Evolutionary conservation across 2,797 vertebrate genomes (phyloP).

Genomic region (Mormyrops attenuatus): DNA sequence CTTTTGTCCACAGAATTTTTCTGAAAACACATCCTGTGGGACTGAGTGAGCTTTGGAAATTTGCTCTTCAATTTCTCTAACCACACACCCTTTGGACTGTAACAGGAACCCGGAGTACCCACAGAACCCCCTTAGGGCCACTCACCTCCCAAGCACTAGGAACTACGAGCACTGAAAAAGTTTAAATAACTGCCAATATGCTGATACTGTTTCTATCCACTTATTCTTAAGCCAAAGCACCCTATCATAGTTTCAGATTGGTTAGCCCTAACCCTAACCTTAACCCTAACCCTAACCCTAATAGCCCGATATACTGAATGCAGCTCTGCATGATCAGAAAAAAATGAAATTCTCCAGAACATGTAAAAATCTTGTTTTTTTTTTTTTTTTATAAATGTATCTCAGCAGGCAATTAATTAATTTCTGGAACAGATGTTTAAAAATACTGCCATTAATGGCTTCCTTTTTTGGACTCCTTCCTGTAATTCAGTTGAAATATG

Average conservation of each 20-base stretch:
- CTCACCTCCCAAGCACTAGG: background rate
- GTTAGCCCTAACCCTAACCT: too few species aligned
- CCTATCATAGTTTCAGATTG: too few species aligned
- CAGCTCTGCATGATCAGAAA: background rate
- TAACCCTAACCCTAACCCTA: too few species aligned
- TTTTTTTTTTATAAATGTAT: background rate
- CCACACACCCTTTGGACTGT: background rate
- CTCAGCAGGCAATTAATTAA: slow-evolving; percentile 16
- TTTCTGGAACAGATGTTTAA: slow-evolving; percentile 20
- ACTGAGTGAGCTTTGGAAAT: background rate
- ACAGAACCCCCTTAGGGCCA: background rate
- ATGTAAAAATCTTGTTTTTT: background rate
- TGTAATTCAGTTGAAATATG: slow-evolving; percentile 24
- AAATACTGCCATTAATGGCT: slow-evolving; percentile 26
- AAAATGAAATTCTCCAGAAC: background rate
- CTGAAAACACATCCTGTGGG: background rate
- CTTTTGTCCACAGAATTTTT: background rate
- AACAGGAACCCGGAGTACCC: background rate
- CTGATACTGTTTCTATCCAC: background rate
- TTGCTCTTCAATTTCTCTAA: background rate
- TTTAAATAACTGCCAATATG: background rate
- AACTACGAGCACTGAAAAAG: background rate
- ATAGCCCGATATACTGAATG: background rate
- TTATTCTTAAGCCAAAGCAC: background rate
- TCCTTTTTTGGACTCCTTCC: slow-evolving; percentile 22